Conservation (phyloP, 2,888 invertebrate genomes). For the Crossocerus cetratus region DNA sequence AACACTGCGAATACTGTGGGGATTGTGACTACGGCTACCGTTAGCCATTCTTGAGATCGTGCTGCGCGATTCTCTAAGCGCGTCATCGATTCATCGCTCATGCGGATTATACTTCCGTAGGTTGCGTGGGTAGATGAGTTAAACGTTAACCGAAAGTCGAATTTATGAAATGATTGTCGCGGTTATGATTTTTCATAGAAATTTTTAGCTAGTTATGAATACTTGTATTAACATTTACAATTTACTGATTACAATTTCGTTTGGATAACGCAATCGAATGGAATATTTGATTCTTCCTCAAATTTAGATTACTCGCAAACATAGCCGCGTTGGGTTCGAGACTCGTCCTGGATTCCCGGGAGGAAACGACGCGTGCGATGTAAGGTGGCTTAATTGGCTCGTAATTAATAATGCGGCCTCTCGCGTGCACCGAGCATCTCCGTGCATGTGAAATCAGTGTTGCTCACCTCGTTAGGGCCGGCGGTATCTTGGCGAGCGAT, state of each 20-base stretch:
- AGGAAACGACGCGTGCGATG: slow-evolving; percentile 40
- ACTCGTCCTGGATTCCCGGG: too few species aligned
- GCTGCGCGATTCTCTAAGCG: background rate
- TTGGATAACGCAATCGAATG: too few species aligned
- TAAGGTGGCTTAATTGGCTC: slow-evolving; percentile 59
- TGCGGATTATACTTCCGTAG: background rate
- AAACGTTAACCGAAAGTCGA: too few species aligned
- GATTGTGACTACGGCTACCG: background rate
- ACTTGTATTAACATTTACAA: too few species aligned
- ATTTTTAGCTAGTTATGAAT: too few species aligned
- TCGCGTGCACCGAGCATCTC: slow-evolving; percentile 48
- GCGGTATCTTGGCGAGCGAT: slow-evolving; percentile 48
- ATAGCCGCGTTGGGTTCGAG: too few species aligned
- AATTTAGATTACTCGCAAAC: too few species aligned
- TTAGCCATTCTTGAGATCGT: background rate
- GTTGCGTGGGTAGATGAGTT: too few species aligned
- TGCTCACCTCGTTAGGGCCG: slow-evolving; percentile 50
- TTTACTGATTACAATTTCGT: too few species aligned
- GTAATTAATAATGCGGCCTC: slow-evolving; percentile 61
- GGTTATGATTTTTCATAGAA: too few species aligned
- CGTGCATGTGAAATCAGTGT: slow-evolving; percentile 47
- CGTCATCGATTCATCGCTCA: background rate
- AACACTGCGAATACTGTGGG: background rate
- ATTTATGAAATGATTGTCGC: too few species aligned
- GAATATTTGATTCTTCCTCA: too few species aligned